phyloP scores from a whole-genome alignment of 2,113 vertebrate species.

The Solea senegalensis region DNA sequence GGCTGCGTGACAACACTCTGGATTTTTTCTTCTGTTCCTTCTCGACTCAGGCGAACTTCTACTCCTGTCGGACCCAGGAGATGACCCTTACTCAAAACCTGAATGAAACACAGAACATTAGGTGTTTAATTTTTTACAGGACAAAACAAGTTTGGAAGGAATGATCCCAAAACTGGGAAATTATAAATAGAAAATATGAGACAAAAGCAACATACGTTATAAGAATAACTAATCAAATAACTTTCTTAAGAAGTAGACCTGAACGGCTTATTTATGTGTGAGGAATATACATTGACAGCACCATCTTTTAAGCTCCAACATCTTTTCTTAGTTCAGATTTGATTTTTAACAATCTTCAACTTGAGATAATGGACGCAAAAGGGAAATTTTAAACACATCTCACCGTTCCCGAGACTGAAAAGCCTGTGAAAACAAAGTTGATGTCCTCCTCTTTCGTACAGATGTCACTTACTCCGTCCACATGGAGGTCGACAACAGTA shows the following conservation, averaged over 20 bases:
- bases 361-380: background rate
- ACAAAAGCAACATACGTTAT: too few relatives aligned
- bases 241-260: background rate
- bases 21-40: slow-evolving; percentile 83
- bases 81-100: slow-evolving; percentile 97
- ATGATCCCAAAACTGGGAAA: too few relatives aligned
- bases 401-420: slow-evolving; percentile 94
- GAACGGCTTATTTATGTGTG: background rate
- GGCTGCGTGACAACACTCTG: slow-evolving; percentile 88
- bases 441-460: slow-evolving; percentile 98
- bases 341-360: background rate
- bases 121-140: too few relatives aligned
- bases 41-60: slow-evolving; percentile 86
- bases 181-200: too few relatives aligned
- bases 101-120: slow-evolving; percentile 11
- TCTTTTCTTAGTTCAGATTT: too few relatives aligned
- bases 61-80: slow-evolving; percentile 90
- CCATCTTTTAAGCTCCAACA: background rate
- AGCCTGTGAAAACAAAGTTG: slow-evolving; percentile 97
- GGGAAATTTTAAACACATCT: slow-evolving; percentile 24
- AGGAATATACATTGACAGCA: background rate
- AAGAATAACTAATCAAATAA: background rate
- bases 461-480: slow-evolving; percentile 94
- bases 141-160: too few relatives aligned
- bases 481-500: slow-evolving; percentile 91